These are phyloP conservation scores for Lasioglossum morio DNA, from an alignment of 2,888 invertebrate species.

Conservation along the genomic window DNA sequence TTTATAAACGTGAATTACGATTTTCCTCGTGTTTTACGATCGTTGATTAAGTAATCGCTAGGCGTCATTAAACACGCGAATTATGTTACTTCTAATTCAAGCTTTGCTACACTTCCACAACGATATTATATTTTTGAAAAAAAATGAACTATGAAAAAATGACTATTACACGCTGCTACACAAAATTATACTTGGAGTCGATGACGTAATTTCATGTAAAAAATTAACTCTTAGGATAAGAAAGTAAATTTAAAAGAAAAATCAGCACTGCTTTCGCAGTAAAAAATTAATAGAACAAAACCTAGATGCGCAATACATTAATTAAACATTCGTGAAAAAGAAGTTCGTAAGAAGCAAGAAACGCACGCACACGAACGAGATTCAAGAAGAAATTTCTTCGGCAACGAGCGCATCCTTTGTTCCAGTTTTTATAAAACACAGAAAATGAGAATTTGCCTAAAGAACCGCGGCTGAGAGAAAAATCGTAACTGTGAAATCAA, in stretches of 20 bases:
- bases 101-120: background rate
- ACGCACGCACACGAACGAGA: background rate
- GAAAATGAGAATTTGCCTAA: constrained; percentile 1
- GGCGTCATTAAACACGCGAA: background rate
- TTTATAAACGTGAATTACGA: background rate
- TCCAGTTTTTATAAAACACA: background rate
- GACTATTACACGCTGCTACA: no score
- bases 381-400: background rate
- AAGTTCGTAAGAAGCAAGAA: background rate
- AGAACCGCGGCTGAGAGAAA: background rate
- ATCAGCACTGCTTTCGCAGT: background rate
- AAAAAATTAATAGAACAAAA: background rate
- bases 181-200: no score
- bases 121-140: background rate
- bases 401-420: background rate
- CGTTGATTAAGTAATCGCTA: background rate
- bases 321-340: background rate
- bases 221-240: no score
- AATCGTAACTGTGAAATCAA: background rate
- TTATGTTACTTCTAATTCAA: background rate
- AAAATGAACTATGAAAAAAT: no score
- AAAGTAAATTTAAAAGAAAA: background rate
- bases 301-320: background rate
- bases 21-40: background rate
- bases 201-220: no score